Evolutionary conservation across 1,140 invertebrate genomes (phyloP).

Genomic region (Pristionchus pacificus): DNA sequence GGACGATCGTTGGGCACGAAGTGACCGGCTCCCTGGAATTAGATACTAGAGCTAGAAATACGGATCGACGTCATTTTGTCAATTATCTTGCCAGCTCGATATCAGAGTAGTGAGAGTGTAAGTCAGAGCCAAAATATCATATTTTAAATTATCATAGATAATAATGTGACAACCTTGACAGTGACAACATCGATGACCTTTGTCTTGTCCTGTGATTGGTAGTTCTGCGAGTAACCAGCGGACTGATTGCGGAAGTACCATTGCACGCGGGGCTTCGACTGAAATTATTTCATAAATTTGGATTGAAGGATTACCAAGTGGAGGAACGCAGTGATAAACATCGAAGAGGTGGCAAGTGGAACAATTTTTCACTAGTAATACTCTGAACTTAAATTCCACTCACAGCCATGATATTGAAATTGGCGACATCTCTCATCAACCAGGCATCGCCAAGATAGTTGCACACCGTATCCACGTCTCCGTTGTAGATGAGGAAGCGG

Average conservation of each 20-base stretch:
- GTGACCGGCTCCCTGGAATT: conserved; percentile 61
- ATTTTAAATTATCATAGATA: too few species aligned
- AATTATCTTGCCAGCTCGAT: too few species aligned
- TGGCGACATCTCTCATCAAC: conserved; percentile 56
- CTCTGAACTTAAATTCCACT: background rate
- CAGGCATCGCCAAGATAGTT: conserved; percentile 64
- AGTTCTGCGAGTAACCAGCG: conserved; percentile 32
- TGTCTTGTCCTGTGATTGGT: conserved; percentile 13
- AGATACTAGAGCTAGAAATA: too few species aligned
- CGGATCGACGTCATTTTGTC: background rate
- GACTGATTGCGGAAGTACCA: conserved; percentile 28
- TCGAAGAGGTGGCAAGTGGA: background rate
- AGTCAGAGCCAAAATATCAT: too few species aligned
- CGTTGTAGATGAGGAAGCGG: conserved; percentile 61
- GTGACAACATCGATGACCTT: conserved; percentile 33
- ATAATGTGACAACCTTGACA: conserved; percentile 27
- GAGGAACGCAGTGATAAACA: background rate
- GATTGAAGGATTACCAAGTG: too few species aligned
- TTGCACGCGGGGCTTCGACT: background rate
- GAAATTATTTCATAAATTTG: conserved; percentile 1
- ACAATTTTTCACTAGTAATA: too few species aligned
- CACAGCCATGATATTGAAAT: conserved; percentile 12
- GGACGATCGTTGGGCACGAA: conserved; percentile 64
- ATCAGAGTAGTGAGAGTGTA: too few species aligned
- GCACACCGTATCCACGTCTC: conserved; percentile 64